phyloP scores from a whole-genome alignment of 2,888 invertebrate genomes.

The Stenurella melanura region DNA sequence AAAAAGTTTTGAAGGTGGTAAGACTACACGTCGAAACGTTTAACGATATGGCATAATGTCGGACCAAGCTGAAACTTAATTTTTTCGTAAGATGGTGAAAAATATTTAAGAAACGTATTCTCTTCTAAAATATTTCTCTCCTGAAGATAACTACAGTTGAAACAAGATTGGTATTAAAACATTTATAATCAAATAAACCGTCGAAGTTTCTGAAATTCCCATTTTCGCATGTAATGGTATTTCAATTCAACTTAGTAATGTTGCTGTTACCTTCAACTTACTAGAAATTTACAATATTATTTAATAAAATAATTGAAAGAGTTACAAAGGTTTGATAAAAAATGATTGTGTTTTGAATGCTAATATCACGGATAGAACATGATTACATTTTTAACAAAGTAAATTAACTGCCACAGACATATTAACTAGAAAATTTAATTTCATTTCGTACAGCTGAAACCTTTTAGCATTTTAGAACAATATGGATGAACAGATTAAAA shows the following conservation, averaged over 20 bases:
- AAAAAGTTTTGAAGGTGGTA: no score
- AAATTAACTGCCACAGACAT: background rate
- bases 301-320: background rate
- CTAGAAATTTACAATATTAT: background rate
- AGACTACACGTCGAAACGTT: no score
- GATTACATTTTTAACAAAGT: background rate
- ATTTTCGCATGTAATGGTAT: background rate
- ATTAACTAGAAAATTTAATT: background rate
- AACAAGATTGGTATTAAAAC: background rate
- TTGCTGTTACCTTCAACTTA: background rate
- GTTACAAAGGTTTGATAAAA: background rate
- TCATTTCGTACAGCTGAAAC: background rate
- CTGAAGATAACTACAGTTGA: background rate
- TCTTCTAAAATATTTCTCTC: no score
- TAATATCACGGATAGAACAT: background rate
- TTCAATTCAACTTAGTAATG: background rate
- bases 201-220: background rate
- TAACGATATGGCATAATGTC: no score
- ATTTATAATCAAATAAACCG: background rate
- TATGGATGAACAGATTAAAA: background rate
- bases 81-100: no score
- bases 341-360: background rate
- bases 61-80: no score
- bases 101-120: no score
- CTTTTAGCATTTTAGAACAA: background rate